Percentiles rank a stretch among this genome's conserved stretches.
These are phyloP conservation scores for Fulmarus glacialis DNA, from an alignment of 2,113 vertebrate genomes.

Conservation along the genomic window DNA sequence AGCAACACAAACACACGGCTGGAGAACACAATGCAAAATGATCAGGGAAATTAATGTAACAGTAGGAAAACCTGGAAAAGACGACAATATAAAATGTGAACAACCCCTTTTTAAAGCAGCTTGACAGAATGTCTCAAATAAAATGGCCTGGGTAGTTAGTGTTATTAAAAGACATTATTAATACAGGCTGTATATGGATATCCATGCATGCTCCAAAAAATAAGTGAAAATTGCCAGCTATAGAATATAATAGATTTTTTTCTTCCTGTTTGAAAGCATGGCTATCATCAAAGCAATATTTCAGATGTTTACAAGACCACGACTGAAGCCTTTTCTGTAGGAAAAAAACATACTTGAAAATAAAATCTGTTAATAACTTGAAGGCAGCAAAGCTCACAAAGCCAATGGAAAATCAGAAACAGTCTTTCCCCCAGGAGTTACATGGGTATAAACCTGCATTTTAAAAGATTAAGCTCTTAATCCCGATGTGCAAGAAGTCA, in stretches of 20 bases:
- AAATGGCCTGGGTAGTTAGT: not conserved
- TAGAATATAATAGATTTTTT: not conserved
- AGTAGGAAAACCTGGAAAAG: not conserved
- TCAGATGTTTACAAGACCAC: not conserved
- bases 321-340: not conserved
- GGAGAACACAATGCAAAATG: not conserved
- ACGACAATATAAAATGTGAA: not conserved
- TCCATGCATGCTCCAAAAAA: not conserved
- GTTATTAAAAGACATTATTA: not conserved
- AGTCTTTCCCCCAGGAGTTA: not conserved
- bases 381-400: not conserved
- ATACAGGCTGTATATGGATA: not conserved
- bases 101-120: not conserved
- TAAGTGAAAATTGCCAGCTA: not conserved
- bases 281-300: not conserved
- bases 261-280: not conserved
- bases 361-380: not conserved
- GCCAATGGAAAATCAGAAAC: not conserved
- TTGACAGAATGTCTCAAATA: not conserved
- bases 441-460: not conserved
- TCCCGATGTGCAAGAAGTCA: not conserved
- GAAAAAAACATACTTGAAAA: not conserved
- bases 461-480: not conserved
- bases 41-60: not conserved
- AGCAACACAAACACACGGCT: not conserved